Evolutionary conservation across 2,888 invertebrate species (phyloP), one percentile per base, ranked within the genome.

Genomic region (Nomada ferruginata): DNA sequence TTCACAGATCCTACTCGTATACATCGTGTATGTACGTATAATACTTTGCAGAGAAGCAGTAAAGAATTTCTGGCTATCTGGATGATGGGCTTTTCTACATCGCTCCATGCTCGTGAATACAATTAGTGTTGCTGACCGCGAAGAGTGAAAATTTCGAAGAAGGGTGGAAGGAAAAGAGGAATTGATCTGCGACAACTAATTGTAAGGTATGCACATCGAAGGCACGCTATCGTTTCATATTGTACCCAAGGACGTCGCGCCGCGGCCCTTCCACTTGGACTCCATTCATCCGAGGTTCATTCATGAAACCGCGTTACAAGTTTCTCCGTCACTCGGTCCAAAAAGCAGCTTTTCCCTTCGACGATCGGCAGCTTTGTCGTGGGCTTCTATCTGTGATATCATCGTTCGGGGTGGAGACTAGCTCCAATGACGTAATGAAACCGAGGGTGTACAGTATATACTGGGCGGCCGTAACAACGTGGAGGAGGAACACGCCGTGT

Each of bases 381-480:
- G 42, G 61, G 29, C 13, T 50, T 5, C 5, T 47, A 61, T 42
- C 36, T 52, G 53, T 70, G 76, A 78, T 79, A 63, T 79, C 79
- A 74, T 86, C 80, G 74, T 26, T 55, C 73, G 65, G 84, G 86
- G 84, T 81, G 81, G 85, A 82, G 83, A 82, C 78, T 76, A 50
- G 60, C 63, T 42, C 71, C 63, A 61, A 78, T 87, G 86, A 87
- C 84, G 87, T 82, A 87, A 87, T 66, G 77, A 87, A 64, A 11
- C 57, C 60, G 77, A 55, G 79, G 76, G 75, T 79, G 50, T 72
- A 73, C 7, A 55, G 66, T 50, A 74, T 55, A 59, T 66, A 66
- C 55, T 68, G 60, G 76, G 69, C 65, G 72, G 78, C 63, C 63
- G 53, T 64, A 70, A 73, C 73, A 68, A 74, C 66, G 76, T 60